These are phyloP conservation scores for Scolopax rusticola DNA, from an alignment of 2,797 vertebrate species.

Conservation along the genomic window DNA sequence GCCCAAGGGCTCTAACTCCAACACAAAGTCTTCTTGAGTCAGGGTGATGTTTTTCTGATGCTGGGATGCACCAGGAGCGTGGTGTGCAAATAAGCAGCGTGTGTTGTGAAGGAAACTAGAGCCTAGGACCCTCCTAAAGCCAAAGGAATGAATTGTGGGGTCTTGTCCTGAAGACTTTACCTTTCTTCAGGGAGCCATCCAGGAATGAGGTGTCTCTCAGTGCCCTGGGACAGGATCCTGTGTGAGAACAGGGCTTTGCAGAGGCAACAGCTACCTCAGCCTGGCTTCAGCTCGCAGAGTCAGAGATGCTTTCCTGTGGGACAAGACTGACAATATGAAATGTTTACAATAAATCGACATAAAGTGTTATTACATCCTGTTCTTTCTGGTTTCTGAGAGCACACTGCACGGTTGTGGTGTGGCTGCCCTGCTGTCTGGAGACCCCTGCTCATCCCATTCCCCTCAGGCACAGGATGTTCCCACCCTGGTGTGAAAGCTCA, in stretches of 20 bases:
- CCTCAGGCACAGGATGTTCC: not conserved
- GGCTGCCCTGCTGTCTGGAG: not conserved
- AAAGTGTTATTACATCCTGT: not conserved
- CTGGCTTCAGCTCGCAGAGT: rapidly evolving
- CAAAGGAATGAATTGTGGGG: not conserved
- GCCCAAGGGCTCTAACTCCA: not conserved
- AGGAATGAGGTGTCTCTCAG: not conserved
- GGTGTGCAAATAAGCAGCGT: not conserved
- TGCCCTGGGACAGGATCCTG: not conserved
- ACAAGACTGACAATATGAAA: not conserved
- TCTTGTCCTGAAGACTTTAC: not conserved
- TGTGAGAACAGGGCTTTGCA: not conserved
- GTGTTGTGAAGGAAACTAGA: not conserved
- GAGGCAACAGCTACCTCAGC: not conserved
- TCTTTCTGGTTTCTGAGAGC: not conserved
- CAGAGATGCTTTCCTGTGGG: not conserved
- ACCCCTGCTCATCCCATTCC: not conserved
- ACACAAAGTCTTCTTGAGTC: not conserved
- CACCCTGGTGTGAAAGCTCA: not conserved
- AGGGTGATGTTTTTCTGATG: rapidly evolving
- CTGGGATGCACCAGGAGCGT: not conserved
- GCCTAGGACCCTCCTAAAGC: not conserved
- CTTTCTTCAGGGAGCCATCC: not conserved
- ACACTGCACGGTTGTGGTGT: rapidly evolving
- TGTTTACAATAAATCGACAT: not conserved